phyloP scores from a whole-genome alignment of 2,888 invertebrate genomes.

The Ormia ochracea region DNA sequence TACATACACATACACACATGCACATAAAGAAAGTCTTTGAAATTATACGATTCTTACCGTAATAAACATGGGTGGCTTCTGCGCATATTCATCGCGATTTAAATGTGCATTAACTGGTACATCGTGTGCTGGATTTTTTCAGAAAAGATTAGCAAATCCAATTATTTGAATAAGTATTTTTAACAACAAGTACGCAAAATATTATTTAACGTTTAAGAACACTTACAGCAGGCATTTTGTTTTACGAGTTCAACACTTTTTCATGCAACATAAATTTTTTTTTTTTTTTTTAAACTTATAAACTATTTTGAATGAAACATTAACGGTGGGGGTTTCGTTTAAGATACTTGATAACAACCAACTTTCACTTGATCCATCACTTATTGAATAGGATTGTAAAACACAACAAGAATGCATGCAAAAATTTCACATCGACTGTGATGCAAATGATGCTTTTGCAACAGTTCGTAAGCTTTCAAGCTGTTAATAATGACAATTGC shows the following conservation, averaged over 20 bases:
- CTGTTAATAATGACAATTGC: neutral
- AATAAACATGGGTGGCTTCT: conserved; percentile 82
- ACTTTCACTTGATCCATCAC: too few species aligned
- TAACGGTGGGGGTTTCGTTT: too few species aligned
- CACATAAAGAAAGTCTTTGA: neutral
- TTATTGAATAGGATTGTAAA: too few species aligned
- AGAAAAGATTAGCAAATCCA: conserved; percentile 61
- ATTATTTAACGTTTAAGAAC: conserved; percentile 18
- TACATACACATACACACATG: neutral
- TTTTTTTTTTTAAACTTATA: neutral
- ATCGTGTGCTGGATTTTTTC: conserved; percentile 72
- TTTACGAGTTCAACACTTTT: neutral
- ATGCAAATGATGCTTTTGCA: neutral
- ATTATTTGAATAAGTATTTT: neutral
- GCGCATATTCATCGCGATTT: conserved; percentile 78
- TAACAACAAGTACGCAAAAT: neutral
- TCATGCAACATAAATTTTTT: conserved; percentile 28
- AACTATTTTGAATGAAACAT: neutral
- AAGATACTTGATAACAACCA: too few species aligned
- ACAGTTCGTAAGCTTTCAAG: neutral
- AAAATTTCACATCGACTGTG: neutral
- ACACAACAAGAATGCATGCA: neutral
- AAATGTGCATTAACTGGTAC: conserved; percentile 76
- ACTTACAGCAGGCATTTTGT: conserved; percentile 53
- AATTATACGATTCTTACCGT: conserved; percentile 78